Evolutionary conservation across 2,888 invertebrate genomes (phyloP), one percentile per base, ranked within the genome.

Genomic region (Lepeophtheirus nordmannii): DNA sequence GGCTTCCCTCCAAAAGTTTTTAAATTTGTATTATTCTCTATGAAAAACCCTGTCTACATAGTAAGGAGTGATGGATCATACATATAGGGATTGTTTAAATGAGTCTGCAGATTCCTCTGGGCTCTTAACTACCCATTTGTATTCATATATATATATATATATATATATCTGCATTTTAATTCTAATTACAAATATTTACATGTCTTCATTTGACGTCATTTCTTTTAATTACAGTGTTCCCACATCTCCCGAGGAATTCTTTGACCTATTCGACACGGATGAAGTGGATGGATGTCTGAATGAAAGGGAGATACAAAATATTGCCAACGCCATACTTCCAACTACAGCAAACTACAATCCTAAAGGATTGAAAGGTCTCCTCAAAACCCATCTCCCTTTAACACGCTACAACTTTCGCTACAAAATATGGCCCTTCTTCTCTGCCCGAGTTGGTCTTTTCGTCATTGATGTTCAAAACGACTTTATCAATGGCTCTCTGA

Each of bases 401-500:
- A 46, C 14, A 2, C 53, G 53, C n/a, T 17, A 17, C 17, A 46
- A 46, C 53, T 46, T 46, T 8, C 53, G 17, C 53, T 7, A 46
- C 8, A 46, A 46, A 46, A 46, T 46, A n/a, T 46, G 53, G 53
- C 53, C 53, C 17, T 46, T 46, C 53, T 46, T 46, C 53, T 1
- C 53, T 14, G 53, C 53, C 53, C 2, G 53, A 46, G 53, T 46
- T 5, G 53, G 5, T n/a, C 53, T 97, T 75, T 80, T 97, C 69
- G 83, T 96, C 68, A 89, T 97, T 69, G 96, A 97, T 76, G 93
- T 96, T 38, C 96, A 97, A 80, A 96, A 97, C 77, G 96, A 97
- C 79, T 97, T 97, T 78, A 92, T 97, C 74, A 84, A 86, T 67
- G 96, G 96, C 57, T 88, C 91, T 10, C 81, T 97, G 72, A 87